These are phyloP conservation scores for Umimayanthus chanpuru DNA, from an alignment of 92 coral and sea anemone genomes.

Conservation along the genomic window DNA sequence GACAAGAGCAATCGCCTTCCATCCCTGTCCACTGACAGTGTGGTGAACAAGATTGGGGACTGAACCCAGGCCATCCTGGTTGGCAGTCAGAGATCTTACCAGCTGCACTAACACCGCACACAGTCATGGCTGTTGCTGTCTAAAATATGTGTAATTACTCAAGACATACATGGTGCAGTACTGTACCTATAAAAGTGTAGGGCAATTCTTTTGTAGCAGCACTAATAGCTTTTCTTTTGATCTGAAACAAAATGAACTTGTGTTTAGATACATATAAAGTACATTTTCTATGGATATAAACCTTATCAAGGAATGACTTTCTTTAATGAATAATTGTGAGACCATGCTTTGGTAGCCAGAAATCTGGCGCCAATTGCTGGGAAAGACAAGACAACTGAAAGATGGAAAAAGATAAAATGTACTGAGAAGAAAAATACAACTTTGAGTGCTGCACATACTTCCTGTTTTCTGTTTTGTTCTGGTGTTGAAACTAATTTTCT, in stretches of 20 bases:
- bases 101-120: no score
- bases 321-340: no score
- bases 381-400: no score
- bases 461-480: not conserved
- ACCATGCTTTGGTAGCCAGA: no score
- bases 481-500: not conserved
- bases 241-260: not conserved
- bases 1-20: no score
- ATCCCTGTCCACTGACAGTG: no score
- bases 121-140: not conserved
- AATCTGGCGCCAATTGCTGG: no score
- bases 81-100: no score
- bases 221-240: not conserved
- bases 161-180: not conserved
- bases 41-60: no score
- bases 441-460: not conserved
- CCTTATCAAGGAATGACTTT: no score
- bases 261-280: not conserved
- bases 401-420: not conserved
- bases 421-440: not conserved
- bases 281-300: no score
- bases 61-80: no score
- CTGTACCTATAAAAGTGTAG: slow-evolving; percentile 5
- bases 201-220: not conserved
- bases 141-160: not conserved